These are phyloP conservation scores for Hipparchia sbordonii DNA, from an alignment of 2,888 invertebrate genomes.

Conservation along the genomic window DNA sequence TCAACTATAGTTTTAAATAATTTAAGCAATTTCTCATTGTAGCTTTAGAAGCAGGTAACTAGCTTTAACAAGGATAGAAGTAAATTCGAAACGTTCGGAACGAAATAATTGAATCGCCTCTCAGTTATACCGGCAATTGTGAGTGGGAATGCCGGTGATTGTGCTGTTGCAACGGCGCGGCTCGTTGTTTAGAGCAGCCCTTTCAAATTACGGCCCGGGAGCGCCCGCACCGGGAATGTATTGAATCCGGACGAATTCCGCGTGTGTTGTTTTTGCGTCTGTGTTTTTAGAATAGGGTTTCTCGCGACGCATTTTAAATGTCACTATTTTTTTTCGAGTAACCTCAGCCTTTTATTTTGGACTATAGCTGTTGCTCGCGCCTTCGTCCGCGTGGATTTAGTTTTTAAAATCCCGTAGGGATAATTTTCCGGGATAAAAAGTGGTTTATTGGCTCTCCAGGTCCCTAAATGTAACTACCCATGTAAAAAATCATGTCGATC, in stretches of 20 bases:
- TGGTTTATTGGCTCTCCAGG: too few relatives aligned
- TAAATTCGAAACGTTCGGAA: slow-evolving; percentile 13
- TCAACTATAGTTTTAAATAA: background rate
- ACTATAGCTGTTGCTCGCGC: too few relatives aligned
- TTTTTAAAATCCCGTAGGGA: too few relatives aligned
- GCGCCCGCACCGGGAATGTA: background rate
- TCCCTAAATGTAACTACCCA: too few relatives aligned
- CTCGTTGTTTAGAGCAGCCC: slow-evolving; percentile 11
- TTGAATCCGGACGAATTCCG: slow-evolving; percentile 5
- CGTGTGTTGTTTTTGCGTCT: background rate
- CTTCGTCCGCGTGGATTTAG: too few relatives aligned
- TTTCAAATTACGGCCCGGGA: slow-evolving; percentile 16
- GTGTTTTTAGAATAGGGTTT: background rate
- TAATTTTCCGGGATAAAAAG: too few relatives aligned
- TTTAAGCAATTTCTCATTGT: background rate
- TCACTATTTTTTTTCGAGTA: too few relatives aligned
- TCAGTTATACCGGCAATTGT: slow-evolving; percentile 28
- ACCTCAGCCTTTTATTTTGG: too few relatives aligned
- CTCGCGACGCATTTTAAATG: background rate
- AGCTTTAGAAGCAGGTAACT: background rate
- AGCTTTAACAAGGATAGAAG: slow-evolving; percentile 9
- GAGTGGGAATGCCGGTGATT: slow-evolving; percentile 20
- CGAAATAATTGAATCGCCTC: slow-evolving; percentile 18
- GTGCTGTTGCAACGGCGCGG: background rate
- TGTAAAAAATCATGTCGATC: too few relatives aligned